A percentile compares a stretch with the other conserved stretches of the same genome.
Conservation (phyloP, 2,888 invertebrate genomes). For the Leucania comma region DNA sequence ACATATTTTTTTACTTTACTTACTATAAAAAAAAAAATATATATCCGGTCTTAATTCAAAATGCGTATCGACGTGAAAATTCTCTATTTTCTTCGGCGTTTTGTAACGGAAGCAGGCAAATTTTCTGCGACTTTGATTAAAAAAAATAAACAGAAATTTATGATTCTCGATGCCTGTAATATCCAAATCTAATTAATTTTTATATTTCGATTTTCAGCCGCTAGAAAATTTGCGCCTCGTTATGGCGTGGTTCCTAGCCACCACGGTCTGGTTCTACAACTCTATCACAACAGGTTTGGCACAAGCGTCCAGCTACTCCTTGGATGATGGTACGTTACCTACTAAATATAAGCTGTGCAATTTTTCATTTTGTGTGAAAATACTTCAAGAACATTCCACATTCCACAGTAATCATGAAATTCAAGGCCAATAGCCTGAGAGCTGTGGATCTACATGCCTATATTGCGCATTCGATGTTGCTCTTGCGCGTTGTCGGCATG, state of each 20-base stretch:
- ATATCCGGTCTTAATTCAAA: too few relatives aligned
- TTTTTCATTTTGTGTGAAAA: conserved; percentile 34
- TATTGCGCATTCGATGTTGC: conserved; percentile 74
- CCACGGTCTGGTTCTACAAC: conserved; percentile 91
- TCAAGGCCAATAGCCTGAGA: conserved; percentile 43
- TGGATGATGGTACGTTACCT: conserved; percentile 83
- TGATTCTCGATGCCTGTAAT: too few relatives aligned
- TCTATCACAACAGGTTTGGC: conserved; percentile 88
- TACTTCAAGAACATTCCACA: conserved; percentile 33
- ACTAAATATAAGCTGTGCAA: conserved; percentile 8
- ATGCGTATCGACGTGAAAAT: too few relatives aligned
- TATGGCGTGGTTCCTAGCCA: conserved; percentile 91
- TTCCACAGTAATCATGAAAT: conserved; percentile 20
- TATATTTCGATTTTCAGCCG: conserved; percentile 84
- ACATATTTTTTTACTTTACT: conserved; percentile 50
- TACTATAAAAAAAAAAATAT: too few relatives aligned
- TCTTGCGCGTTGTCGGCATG: conserved; percentile 85
- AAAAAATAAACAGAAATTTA: too few relatives aligned
- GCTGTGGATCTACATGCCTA: conserved; percentile 59
- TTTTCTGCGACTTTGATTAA: not conserved
- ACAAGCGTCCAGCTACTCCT: conserved; percentile 86
- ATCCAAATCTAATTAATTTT: too few relatives aligned
- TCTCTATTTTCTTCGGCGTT: too few relatives aligned
- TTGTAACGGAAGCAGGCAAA: not conserved
- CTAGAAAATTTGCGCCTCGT: conserved; percentile 90